These are phyloP conservation scores for Diplazon laetatorius DNA, from an alignment of 2,888 invertebrate genomes.

Conservation along the genomic window DNA sequence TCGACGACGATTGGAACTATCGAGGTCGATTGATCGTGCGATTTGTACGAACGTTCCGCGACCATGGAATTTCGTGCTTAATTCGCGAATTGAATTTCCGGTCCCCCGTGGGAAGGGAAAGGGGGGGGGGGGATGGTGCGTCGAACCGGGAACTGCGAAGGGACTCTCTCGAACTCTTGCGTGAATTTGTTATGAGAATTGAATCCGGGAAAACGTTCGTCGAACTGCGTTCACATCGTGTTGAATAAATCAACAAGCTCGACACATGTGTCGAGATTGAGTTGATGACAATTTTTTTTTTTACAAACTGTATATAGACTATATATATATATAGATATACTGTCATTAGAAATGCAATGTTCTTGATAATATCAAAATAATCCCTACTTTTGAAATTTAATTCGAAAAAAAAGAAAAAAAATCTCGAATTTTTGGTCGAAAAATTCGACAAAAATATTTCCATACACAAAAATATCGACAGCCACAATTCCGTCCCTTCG, in stretches of 20 bases:
- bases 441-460: no score
- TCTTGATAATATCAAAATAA: constrained; percentile 8
- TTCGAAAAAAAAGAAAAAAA: no score
- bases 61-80: neutral
- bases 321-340: no score
- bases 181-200: constrained; percentile 17
- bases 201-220: neutral
- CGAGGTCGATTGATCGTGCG: neutral
- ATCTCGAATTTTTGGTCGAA: no score
- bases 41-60: neutral
- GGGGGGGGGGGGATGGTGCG: neutral
- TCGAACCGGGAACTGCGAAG: neutral
- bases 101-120: no score
- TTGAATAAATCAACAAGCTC: neutral
- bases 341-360: no score
- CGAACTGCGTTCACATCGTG: neutral
- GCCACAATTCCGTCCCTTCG: no score
- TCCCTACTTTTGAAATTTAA: neutral
- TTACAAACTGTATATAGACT: no score
- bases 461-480: no score
- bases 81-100: constrained; percentile 16
- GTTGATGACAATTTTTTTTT: neutral
- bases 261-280: neutral
- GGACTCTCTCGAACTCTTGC: neutral
- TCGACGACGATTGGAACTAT: constrained; percentile 7